Percentiles rank a stretch among this genome's conserved stretches.
phyloP scores from a whole-genome alignment of 2,888 invertebrate species.

The Caenorhabditis imperialis region DNA sequence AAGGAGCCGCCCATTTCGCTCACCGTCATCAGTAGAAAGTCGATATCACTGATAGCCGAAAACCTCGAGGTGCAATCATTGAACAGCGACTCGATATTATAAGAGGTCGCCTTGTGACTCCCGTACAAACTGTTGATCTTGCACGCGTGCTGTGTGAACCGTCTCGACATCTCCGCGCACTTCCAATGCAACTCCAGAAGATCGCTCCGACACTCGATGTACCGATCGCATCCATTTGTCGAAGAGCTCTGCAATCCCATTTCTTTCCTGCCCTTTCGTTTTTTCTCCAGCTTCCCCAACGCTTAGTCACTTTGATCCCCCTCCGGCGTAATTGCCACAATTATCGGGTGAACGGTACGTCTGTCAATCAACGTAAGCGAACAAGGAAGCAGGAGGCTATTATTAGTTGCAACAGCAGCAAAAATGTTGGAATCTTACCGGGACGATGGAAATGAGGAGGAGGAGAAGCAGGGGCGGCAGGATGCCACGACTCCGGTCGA shows the following conservation, averaged over 20 bases:
- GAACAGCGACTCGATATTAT: conserved; percentile 43
- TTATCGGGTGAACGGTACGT: conserved; percentile 40
- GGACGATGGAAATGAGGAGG: conserved; percentile 16
- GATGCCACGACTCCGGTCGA: conserved; percentile 39
- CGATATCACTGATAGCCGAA: conserved; percentile 43
- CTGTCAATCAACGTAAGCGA: conserved; percentile 36
- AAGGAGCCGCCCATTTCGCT: not conserved
- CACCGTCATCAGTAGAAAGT: conserved; percentile 34
- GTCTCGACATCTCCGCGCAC: conserved; percentile 44
- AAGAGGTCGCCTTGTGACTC: conserved; percentile 50
- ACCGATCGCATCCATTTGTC: conserved; percentile 43
- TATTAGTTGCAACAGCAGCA: conserved; percentile 31
- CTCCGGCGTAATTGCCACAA: conserved; percentile 42
- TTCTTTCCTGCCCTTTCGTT: conserved; percentile 14
- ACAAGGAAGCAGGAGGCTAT: conserved; percentile 34
- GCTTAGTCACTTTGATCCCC: conserved; percentile 28
- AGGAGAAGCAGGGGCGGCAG: conserved; percentile 11
- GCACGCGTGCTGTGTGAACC: conserved; percentile 46
- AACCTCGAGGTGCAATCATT: conserved; percentile 29
- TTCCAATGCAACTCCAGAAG: conserved; percentile 50
- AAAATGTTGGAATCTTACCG: conserved; percentile 17
- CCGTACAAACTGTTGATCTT: conserved; percentile 45
- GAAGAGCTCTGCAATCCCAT: not conserved
- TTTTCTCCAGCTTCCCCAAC: conserved; percentile 37
- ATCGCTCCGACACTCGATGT: conserved; percentile 42